Conservation (phyloP, 2,113 vertebrate species). For the Abramis brama region DNA sequence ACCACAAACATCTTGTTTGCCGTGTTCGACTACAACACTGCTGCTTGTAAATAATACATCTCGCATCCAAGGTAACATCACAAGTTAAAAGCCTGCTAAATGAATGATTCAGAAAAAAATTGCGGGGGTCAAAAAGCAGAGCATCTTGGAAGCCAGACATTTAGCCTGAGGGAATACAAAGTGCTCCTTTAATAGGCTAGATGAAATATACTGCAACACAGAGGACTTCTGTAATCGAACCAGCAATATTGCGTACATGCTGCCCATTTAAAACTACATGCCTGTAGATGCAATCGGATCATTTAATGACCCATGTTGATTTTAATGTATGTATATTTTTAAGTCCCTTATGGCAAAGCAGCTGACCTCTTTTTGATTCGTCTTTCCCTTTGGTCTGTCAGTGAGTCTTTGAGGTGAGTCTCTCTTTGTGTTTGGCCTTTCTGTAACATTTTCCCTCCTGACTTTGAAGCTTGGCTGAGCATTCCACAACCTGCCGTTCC, state of each 20-base stretch:
- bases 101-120: constrained; percentile 37
- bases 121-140: not conserved
- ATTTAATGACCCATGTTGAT: constrained; percentile 8
- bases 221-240: constrained; percentile 28
- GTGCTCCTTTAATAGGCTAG: constrained; percentile 22
- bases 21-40: not conserved
- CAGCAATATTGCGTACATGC: not conserved
- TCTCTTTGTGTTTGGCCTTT: constrained; percentile 32
- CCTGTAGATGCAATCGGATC: not conserved
- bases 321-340: constrained; percentile 16
- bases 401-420: constrained; percentile 38
- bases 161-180: constrained; percentile 38
- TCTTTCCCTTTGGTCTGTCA: constrained; percentile 9
- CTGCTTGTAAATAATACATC: constrained; percentile 49
- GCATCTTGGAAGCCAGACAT: not conserved
- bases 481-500: constrained; percentile 9
- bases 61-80: constrained; percentile 37
- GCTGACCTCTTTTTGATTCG: not conserved
- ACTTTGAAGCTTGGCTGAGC: constrained; percentile 50
- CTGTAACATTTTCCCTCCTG: constrained; percentile 38
- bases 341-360: not conserved
- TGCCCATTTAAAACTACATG: not conserved
- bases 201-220: not conserved
- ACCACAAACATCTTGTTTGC: constrained; percentile 22
- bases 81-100: constrained; percentile 49